Base-by-base conservation (phyloP, 2,797 vertebrate genomes). In the Enteromius radiatus region DNA sequence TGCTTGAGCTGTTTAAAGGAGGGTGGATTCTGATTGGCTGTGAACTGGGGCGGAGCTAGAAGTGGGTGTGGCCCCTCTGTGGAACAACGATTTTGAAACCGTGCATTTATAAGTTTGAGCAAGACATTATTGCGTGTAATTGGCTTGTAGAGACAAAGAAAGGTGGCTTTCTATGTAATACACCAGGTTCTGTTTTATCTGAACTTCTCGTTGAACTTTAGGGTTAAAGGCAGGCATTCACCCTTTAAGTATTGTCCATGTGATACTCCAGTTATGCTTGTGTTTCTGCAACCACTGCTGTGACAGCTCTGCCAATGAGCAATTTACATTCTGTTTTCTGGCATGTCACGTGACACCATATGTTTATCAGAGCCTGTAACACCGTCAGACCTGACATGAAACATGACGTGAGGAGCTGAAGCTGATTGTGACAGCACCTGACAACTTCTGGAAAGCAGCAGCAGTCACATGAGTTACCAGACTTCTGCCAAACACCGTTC, bases 321-420 rank as follows among this genome's bases (percentile, higher is more conserved):
- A 5, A n/a, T 33, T 68, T 33, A 10, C 26, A 21, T 33, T 36
- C 5, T 33, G 11, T 17, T 74, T 70, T 11, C 59, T 65, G 43
- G n/a, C 61, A 59, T 71, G 28, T n/a, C 61, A 17, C 64, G 21
- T 80, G 67, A 36, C 54, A 17, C 26, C 52, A 45, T 41, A 47
- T 87, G 84, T 68, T 86, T 86, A 81, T 83, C 87, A 90, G 89
- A 90, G 84, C 88, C 85, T 88, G 90, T 89, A 89, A 86, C 88
- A 86, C 31, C 61, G 69, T 70, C n/a, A 9, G 23, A 61, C 43
- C 87, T 84, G 84, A 88, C 85, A 80, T 91, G 88, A 90, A 83
- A 88, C 85, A 79, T 91, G 88, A 90, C 84, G 86, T 81, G 87
- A 86, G 84, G 80, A 76, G 79, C 84, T 86, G 84, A 87, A 61